Conservation (phyloP, 2,888 invertebrate genomes). For the Nomada ferruginata region DNA sequence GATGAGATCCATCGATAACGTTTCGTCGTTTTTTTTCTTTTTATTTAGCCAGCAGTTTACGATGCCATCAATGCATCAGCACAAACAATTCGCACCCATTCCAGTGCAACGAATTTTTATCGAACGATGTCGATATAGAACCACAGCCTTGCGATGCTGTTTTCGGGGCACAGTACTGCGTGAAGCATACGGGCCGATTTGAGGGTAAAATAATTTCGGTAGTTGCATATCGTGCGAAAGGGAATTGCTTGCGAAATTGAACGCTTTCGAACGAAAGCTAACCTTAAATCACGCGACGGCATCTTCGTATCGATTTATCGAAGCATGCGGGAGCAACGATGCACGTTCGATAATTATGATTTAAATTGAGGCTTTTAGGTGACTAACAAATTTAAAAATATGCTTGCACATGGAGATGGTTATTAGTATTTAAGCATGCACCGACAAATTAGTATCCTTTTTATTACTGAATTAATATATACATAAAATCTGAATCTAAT, state of each 20-base stretch:
- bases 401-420: no score
- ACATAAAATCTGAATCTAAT: background rate
- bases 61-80: constrained; percentile 96
- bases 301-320: constrained; percentile 7
- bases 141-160: constrained; percentile 91
- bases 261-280: constrained; percentile 37
- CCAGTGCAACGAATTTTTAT: constrained; percentile 93
- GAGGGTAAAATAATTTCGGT: constrained; percentile 88
- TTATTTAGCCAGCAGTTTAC: constrained; percentile 87
- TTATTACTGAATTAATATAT: background rate
- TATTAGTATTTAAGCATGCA: no score
- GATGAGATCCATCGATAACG: background rate
- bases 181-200: constrained; percentile 96
- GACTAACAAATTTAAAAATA: background rate
- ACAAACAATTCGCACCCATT: constrained; percentile 91
- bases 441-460: background rate
- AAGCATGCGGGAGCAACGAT: constrained; percentile 30
- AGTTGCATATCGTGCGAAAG: constrained; percentile 25
- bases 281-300: constrained; percentile 18
- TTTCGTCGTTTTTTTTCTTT: constrained; percentile 23
- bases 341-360: constrained; percentile 23
- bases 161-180: constrained; percentile 94
- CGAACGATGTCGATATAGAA: constrained; percentile 87
- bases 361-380: background rate
- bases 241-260: constrained; percentile 19